Base-by-base conservation (phyloP, 2,888 invertebrate species). In the Leptinotarsa peninsularis region DNA sequence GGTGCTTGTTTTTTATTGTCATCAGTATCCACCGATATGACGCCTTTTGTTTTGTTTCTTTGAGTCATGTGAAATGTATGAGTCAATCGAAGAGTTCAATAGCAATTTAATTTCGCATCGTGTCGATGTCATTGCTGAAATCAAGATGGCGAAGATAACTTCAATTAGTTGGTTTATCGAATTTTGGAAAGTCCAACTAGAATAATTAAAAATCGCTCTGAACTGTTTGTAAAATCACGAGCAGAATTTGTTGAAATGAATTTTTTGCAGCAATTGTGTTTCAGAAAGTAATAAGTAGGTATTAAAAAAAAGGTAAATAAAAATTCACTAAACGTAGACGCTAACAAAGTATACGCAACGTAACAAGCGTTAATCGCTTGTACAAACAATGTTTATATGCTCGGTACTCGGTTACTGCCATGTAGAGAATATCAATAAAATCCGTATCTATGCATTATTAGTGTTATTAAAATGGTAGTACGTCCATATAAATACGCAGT, bases 361-460 rank as follows among this genome's bases (percentile, higher is more conserved):
- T 15, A 63, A 63, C 63, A 43, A 23, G 58, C 33, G 33, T 63
- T 63, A 63, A 63, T 43, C 43, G 33, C 43, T 63, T 63, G 63
- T 63, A 33, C 33, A 27, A 63, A 63, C 63, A 63, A n/a, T 63
- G 63, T 63, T 63, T 43, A 63, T 63, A n/a, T 4, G 18, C n/a
- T 10, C 15, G 58, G 58, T 63, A 63, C 33, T 33, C 10, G 33
- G 43, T 2, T 63, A 43, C 63, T n/a, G 63, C n/a, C 63, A 63
- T 63, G 33, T 63, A n/a, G 7, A 43, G 63, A 63, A 27, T 63
- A 17, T 27, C 33, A 43, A 63, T 63, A 63, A 43, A 17, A 63
- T 17, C 63, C 33, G 14, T 43, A 43, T 33, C 63, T 43, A 63
- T n/a, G 5, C n/a, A n/a, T 63, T 33, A 33, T 63, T 63, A 43